Percentiles rank a stretch among this genome's conserved stretches.
These are phyloP conservation scores for Zaprionus vittiger DNA, from an alignment of 1,140 invertebrate genomes.

Conservation along the genomic window DNA sequence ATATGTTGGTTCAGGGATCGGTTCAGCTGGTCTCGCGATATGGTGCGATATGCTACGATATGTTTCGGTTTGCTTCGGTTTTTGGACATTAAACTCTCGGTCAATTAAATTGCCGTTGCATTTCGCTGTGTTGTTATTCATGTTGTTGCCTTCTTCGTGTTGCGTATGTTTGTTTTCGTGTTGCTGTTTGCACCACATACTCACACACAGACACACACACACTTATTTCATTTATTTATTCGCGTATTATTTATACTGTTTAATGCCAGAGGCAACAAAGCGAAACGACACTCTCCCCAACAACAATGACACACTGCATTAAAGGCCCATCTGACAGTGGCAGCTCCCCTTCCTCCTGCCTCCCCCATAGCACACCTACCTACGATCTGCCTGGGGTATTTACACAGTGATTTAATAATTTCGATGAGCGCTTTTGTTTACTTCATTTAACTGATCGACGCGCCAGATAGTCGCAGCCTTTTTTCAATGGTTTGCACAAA, in stretches of 20 bases:
- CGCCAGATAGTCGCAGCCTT: too few relatives aligned
- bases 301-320: constrained; percentile 71
- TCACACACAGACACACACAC: neutral
- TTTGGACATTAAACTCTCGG: constrained; percentile 20
- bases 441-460: constrained; percentile 6
- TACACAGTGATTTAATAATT: constrained; percentile 11
- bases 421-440: neutral
- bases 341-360: neutral
- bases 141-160: constrained; percentile 22
- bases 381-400: neutral
- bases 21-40: neutral
- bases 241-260: constrained; percentile 70
- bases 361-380: neutral
- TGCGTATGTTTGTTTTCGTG: constrained; percentile 50
- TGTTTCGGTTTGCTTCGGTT: neutral
- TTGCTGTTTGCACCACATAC: constrained; percentile 46
- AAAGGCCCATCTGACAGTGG: constrained; percentile 22
- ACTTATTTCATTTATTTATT: constrained; percentile 50
- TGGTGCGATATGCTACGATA: neutral
- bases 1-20: constrained; percentile 23
- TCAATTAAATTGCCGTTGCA: constrained; percentile 70
- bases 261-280: constrained; percentile 65
- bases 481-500: neutral
- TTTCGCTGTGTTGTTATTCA: constrained; percentile 26
- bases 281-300: constrained; percentile 28